Conservation (phyloP, 2,113 vertebrate genomes). For the Melanerpes aurifrons region DNA sequence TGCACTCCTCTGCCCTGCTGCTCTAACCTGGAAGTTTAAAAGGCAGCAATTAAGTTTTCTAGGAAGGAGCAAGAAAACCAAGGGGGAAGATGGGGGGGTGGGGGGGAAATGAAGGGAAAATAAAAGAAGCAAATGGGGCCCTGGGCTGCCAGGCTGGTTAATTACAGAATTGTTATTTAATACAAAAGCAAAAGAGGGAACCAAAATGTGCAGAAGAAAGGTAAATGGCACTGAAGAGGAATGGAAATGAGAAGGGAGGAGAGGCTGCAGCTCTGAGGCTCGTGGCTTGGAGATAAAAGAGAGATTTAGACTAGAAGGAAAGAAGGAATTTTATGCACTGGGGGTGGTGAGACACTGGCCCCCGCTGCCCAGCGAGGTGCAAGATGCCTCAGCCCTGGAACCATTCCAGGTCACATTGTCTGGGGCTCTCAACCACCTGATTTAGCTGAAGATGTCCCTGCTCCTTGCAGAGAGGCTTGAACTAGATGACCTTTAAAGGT, state of each 20-base stretch:
- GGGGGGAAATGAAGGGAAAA: not conserved
- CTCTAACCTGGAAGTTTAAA: slow-evolving; percentile 49
- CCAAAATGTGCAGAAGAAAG: not conserved
- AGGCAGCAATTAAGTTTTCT: slow-evolving; percentile 32
- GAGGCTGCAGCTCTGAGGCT: not conserved
- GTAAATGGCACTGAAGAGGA: not conserved
- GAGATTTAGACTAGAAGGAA: too few species aligned
- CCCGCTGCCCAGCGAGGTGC: too few species aligned
- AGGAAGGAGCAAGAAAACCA: not conserved
- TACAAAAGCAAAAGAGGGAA: not conserved
- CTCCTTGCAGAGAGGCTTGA: too few species aligned
- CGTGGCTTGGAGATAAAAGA: too few species aligned
- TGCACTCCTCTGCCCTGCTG: slow-evolving; percentile 15
- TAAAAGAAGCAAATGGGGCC: not conserved
- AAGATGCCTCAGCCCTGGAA: too few species aligned
- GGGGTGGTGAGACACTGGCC: too few species aligned
- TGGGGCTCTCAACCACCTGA: too few species aligned
- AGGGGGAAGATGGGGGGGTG: not conserved
- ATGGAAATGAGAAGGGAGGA: not conserved
- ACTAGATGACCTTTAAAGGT: too few species aligned
- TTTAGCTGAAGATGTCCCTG: too few species aligned
- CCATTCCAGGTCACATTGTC: too few species aligned
- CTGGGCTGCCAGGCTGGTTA: not conserved
- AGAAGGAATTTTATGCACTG: too few species aligned
- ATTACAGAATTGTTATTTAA: slow-evolving; percentile 10